These are phyloP conservation scores for Cryptophagus acutangulus DNA, from an alignment of 2,888 invertebrate genomes.

Conservation along the genomic window DNA sequence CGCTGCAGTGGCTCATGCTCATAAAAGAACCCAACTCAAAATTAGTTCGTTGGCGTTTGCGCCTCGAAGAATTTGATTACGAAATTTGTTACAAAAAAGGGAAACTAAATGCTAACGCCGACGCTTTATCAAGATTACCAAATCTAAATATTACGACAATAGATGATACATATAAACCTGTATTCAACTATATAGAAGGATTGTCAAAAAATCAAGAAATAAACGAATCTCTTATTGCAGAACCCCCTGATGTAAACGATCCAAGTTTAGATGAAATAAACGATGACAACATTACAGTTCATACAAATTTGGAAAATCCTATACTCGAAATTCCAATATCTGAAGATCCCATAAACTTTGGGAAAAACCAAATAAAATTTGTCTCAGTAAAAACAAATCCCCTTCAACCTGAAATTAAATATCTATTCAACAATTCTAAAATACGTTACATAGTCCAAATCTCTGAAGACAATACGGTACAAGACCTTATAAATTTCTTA, in stretches of 20 bases:
- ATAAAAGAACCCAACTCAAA: conserved; percentile 16
- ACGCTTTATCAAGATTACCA: conserved; percentile 1
- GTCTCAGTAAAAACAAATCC: background rate
- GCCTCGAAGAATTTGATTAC: conserved; percentile 6
- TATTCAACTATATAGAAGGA: conserved; percentile 2
- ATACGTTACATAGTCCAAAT: background rate
- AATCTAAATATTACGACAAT: no score
- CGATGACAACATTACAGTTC: conserved; percentile 1
- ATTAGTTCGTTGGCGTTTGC: background rate
- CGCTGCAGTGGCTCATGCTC: conserved; percentile 6
- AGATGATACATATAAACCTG: background rate
- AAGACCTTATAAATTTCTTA: conserved; percentile 1
- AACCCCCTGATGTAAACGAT: background rate
- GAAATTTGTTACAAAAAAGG: conserved; percentile 6
- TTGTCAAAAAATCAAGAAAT: background rate
- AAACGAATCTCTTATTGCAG: conserved; percentile 1
- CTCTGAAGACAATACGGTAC: background rate
- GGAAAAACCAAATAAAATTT: conserved; percentile 2
- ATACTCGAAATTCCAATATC: conserved; percentile 4
- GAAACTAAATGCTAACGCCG: background rate
- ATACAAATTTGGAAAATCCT: conserved; percentile 3
- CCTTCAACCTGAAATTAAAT: background rate
- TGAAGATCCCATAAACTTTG: background rate
- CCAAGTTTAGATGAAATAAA: no score
- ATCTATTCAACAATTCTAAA: background rate